These are phyloP conservation scores for Phrixothrix hirtus DNA, from an alignment of 2,888 invertebrate genomes.

Conservation along the genomic window DNA sequence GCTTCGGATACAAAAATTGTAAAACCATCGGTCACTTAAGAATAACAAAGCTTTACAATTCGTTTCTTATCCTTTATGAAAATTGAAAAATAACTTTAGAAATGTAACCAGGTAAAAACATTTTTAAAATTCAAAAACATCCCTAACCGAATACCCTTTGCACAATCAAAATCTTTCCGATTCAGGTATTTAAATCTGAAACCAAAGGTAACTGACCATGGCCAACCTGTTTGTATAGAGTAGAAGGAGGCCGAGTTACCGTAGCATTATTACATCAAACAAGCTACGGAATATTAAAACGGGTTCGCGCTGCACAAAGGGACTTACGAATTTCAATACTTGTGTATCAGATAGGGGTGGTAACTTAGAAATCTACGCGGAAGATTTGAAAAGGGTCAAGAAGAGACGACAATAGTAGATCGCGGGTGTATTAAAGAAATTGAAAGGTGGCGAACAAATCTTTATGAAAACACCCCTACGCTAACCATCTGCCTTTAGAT, in stretches of 20 bases:
- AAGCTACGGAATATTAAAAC: conserved; percentile 16
- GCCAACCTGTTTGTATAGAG: conserved; percentile 24
- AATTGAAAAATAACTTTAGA: background rate
- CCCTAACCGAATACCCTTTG: conserved; percentile 21
- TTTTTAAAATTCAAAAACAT: conserved; percentile 13
- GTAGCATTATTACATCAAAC: conserved; percentile 23
- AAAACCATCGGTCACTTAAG: conserved; percentile 16
- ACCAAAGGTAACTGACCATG: conserved; percentile 27
- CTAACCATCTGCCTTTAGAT: conserved; percentile 55
- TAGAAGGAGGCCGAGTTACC: conserved; percentile 13
- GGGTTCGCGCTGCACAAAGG: conserved; percentile 9
- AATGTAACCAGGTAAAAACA: conserved; percentile 11
- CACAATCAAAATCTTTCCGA: conserved; percentile 20
- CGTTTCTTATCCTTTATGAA: conserved; percentile 12
- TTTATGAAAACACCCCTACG: conserved; percentile 47
- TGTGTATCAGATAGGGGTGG: conserved; percentile 13
- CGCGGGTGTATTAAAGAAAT: conserved; percentile 28
- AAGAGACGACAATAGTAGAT: conserved; percentile 23
- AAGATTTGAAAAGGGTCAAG: conserved; percentile 30
- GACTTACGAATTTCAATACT: conserved; percentile 7
- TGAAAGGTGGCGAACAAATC: conserved; percentile 32
- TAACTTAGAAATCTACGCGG: conserved; percentile 7
- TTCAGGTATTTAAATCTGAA: conserved; percentile 21
- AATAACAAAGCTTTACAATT: conserved; percentile 14
- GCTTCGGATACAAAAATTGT: conserved; percentile 6